phyloP scores from a whole-genome alignment of 2,797 vertebrate genomes.

The Rhynchotus rufescens region DNA sequence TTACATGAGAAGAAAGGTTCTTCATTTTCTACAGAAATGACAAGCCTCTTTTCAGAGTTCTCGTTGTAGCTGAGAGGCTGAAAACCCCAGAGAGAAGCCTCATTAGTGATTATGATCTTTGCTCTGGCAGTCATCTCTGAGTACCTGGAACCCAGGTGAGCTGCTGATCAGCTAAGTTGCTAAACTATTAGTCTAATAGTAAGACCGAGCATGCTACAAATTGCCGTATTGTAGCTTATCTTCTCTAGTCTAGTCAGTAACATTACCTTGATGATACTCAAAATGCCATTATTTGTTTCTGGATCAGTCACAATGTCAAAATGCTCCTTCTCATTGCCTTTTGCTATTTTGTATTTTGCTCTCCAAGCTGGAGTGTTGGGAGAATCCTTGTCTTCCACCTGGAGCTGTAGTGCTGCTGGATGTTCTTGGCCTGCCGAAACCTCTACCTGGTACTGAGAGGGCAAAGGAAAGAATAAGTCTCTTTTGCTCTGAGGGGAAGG shows the following conservation, averaged over 20 bases:
- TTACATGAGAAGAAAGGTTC: conserved; percentile 78
- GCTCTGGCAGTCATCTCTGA: background rate
- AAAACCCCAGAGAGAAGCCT: background rate
- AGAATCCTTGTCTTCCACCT: conserved; percentile 81
- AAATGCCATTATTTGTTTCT: conserved; percentile 84
- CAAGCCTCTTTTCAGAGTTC: background rate
- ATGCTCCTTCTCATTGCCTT: conserved; percentile 80
- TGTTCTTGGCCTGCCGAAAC: conserved; percentile 62
- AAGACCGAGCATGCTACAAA: background rate
- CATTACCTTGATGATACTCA: conserved; percentile 85
- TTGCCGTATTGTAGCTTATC: background rate
- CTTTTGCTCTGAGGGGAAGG: background rate
- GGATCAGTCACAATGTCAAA: conserved; percentile 83
- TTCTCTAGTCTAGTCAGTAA: background rate
- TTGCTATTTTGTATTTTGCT: conserved; percentile 76
- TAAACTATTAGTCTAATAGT: background rate
- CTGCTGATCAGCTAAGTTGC: background rate
- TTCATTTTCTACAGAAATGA: conserved; percentile 80
- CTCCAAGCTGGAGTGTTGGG: conserved; percentile 80
- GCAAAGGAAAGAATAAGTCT: background rate
- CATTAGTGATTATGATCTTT: background rate
- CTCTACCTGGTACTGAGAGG: conserved; percentile 34
- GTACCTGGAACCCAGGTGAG: background rate
- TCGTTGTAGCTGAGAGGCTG: conserved; percentile 81
- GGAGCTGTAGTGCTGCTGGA: conserved; percentile 70